Evolutionary conservation across 2,888 invertebrate species (phyloP), one percentile per base, ranked within the genome.

Genomic region (Brachycybe producta): DNA sequence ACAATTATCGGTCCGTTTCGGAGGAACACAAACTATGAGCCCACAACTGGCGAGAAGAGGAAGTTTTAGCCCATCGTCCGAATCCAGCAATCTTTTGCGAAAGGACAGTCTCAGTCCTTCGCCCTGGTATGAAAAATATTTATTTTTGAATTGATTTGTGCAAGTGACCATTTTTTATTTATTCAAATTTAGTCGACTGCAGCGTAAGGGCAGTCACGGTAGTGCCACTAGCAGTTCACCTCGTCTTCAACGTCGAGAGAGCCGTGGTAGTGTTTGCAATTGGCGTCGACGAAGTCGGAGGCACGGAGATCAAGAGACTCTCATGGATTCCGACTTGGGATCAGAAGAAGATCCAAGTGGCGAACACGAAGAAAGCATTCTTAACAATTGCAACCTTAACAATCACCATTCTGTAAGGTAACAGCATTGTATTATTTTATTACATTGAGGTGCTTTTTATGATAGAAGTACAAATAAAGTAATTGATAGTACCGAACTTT

Each of bases 261-360:
- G 64, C 57, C 62, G 59, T 52, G 82, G 59, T 2, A 64, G 64
- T 55, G 57, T 58, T 48, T 51, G 55, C 49, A 65, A 64, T 48
- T 66, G 67, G 66, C 58, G 61, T 42, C 53, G 61, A 15, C 58
- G 61, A 41, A 55, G 60, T 39, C 51, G 61, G 27, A 56, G 59
- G 26, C 59, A 59, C 46, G 62, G 62, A 3, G 66, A 65, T 11
- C 64, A 65, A 50, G 64, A 64, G 52, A 64, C 59, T 51, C 56
- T 67, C 19, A 63, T 67, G 30, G 64, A 64, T 45, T 62, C 63
- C 15, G 65, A 66, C 55, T 62, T 62, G 81, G 80, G 79, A 81
- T 59, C 70, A 81, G 58, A 78, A 80, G 17, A 73, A 79, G 53
- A 65, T 17, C 64, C 66, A 42, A 67, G 67, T 41, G 71, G 70